A percentile compares a stretch with the other conserved stretches of the same genome.
These are phyloP conservation scores for Malthinus flaveolus DNA, from an alignment of 2,888 invertebrate species.

Conservation along the genomic window DNA sequence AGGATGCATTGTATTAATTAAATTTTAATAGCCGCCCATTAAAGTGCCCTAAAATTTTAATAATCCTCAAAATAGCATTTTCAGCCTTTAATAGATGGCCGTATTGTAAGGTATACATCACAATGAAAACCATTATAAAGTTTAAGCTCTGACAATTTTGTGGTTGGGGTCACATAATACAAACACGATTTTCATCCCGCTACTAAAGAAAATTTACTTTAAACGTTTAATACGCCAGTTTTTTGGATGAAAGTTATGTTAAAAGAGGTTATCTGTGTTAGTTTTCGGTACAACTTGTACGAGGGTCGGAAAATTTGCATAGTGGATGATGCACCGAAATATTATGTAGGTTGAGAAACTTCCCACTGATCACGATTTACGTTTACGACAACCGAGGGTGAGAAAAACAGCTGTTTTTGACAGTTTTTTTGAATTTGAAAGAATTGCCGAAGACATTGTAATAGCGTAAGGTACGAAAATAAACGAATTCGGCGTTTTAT, in stretches of 20 bases:
- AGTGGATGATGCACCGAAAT: too few relatives aligned
- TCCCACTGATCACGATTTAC: too few relatives aligned
- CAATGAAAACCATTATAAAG: constrained; percentile 37
- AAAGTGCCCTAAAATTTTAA: constrained; percentile 43
- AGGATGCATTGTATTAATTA: constrained; percentile 41
- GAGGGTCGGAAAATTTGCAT: too few relatives aligned
- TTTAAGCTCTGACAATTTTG: constrained; percentile 18
- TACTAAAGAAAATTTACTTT: constrained; percentile 3
- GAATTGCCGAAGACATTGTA: too few relatives aligned
- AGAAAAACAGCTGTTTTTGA: too few relatives aligned
- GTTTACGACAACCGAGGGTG: too few relatives aligned
- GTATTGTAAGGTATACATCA: constrained; percentile 36
- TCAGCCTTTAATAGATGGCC: constrained; percentile 19
- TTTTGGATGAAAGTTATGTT: neutral
- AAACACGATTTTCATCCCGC: constrained; percentile 8
- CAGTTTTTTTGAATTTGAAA: too few relatives aligned
- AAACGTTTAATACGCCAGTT: neutral
- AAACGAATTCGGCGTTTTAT: too few relatives aligned
- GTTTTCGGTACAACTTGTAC: too few relatives aligned
- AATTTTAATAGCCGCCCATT: constrained; percentile 40
- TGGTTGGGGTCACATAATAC: constrained; percentile 8
- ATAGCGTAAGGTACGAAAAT: too few relatives aligned
- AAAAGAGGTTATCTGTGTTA: too few relatives aligned
- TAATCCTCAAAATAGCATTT: constrained; percentile 40
- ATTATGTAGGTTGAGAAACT: too few relatives aligned